Base-by-base conservation (phyloP, 2,113 vertebrate genomes). In the Kobus ellipsiprymnus region DNA sequence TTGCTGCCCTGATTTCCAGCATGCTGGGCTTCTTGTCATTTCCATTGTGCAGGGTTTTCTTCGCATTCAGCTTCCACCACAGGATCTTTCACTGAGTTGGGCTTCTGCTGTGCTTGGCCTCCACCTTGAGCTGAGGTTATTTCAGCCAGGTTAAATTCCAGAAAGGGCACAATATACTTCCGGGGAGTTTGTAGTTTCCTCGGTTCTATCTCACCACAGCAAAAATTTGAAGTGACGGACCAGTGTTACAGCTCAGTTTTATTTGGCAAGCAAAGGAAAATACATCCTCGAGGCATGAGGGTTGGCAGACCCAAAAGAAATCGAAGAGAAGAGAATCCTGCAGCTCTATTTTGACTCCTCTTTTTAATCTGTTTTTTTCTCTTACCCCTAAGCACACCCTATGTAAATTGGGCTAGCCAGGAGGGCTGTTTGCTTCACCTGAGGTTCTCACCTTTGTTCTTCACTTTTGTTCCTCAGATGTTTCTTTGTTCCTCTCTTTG, bases 251-350 rank as follows among this genome's bases (percentile, higher is more conserved):
- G 17, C n/a, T 71, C 64, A 23, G 67, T 36, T 71, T 36, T 36
- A 71, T 21, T 23, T 23, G 67, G n/a, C n/a, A 71, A 71, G 33
- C 67, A 71, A 36, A 36, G 9, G n/a, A 36, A 71, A 71, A 36
- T 21, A 71, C 64, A 71, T 71, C 9, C 64, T 21, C 0, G 17
- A 71, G 67, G n/a, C 64, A 71, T 21, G 64, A 71, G 64, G 64
- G 17, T 71, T 9, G n/a, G 17, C n/a, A 0, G 4, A 71, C n/a
- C 9, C n/a, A 36, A 71, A 71, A 23, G 17, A 23, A 36, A 19
- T 40, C 1, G 1, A 23, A 36, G 64, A 36, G 17, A 71, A 36
- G n/a, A 71, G 64, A 71, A 71, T 36, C n/a, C 1, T 0, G 0
- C 0, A 0, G 33, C 64, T 36, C 64, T 36, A 6, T 71, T 36